Conservation (phyloP, 2,888 invertebrate species). For the Hylaea fasciaria region DNA sequence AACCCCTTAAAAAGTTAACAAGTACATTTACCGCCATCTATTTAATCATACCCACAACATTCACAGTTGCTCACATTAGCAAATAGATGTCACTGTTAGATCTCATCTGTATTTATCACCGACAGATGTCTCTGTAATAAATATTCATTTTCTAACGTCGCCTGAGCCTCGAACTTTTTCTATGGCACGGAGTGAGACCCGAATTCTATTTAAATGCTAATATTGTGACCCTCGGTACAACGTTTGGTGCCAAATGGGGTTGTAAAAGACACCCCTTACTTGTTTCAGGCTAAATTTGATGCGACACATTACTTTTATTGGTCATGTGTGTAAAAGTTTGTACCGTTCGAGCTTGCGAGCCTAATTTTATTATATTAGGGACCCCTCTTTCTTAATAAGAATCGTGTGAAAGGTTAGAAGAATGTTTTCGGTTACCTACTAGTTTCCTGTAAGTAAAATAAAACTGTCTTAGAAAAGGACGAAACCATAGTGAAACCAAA, state of each 20-base stretch:
- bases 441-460: constrained; percentile 1
- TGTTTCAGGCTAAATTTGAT: constrained; percentile 41
- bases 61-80: constrained; percentile 17
- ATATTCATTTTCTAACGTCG: constrained; percentile 34
- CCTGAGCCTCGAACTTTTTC: constrained; percentile 30
- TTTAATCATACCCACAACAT: constrained; percentile 22
- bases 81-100: constrained; percentile 35
- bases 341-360: constrained; percentile 32
- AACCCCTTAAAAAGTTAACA: too few species aligned
- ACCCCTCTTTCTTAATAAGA: constrained; percentile 34
- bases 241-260: constrained; percentile 42
- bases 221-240: constrained; percentile 53
- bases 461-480: too few species aligned
- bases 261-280: constrained; percentile 46
- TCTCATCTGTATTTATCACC: constrained; percentile 25
- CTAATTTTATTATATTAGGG: constrained; percentile 40
- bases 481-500: too few species aligned
- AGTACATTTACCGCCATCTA: constrained; percentile 39
- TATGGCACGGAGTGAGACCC: constrained; percentile 33
- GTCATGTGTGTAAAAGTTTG: constrained; percentile 43
- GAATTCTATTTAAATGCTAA: constrained; percentile 64
- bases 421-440: constrained; percentile 7
- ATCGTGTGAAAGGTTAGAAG: constrained; percentile 17
- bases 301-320: constrained; percentile 44
- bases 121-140: constrained; percentile 32